phyloP scores from a whole-genome alignment of 2,113 vertebrate genomes.

The Haplochromis burtoni region DNA sequence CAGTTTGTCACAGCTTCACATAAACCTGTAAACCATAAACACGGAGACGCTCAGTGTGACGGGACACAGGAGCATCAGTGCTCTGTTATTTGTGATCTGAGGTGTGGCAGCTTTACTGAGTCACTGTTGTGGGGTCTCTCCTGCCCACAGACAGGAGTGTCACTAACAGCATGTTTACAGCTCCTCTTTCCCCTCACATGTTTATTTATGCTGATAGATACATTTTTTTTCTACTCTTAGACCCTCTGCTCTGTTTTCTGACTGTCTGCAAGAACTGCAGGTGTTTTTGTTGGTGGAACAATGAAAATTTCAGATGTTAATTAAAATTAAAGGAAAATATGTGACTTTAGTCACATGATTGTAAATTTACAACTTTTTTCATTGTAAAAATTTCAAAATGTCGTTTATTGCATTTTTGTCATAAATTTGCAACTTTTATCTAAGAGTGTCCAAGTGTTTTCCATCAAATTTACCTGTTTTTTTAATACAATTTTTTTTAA shows the following conservation, averaged over 20 bases:
- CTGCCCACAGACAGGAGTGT: background rate
- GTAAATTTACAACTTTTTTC: background rate
- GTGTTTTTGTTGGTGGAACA: background rate
- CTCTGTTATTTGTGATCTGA: background rate
- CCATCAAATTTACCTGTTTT: background rate
- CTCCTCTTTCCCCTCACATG: background rate
- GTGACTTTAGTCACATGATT: background rate
- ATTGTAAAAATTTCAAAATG: background rate
- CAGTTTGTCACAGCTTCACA: background rate
- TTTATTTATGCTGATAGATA: background rate
- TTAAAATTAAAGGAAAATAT: background rate
- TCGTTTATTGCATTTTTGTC: background rate
- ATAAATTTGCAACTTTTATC: background rate
- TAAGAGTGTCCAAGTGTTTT: background rate
- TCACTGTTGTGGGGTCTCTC: background rate
- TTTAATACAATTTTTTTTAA: background rate
- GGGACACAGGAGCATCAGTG: background rate
- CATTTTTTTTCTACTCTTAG: background rate
- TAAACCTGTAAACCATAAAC: background rate
- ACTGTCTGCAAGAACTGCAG: background rate
- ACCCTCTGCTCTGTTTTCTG: background rate
- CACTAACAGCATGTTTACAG: background rate
- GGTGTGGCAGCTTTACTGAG: background rate
- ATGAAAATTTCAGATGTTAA: background rate
- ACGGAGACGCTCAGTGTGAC: background rate